Evolutionary conservation across 2,797 vertebrate species (phyloP).

Genomic region (Emys orbicularis): DNA sequence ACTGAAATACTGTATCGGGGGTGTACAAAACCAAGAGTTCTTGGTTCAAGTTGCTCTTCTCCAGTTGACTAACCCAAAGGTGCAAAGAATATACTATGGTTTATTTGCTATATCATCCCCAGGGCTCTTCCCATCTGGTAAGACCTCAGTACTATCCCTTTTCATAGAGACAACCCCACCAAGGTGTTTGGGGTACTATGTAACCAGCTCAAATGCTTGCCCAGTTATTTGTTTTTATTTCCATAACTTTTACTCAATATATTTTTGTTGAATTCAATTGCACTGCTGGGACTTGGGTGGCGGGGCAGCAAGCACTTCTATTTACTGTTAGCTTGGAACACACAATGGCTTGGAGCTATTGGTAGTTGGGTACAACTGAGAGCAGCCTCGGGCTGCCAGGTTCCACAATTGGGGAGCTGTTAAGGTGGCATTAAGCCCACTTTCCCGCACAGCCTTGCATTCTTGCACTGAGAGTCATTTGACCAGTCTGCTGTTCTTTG

Average conservation of each 20-base stretch:
- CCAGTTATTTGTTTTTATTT: not conserved
- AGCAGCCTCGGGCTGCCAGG: conserved; percentile 4
- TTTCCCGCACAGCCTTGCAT: not conserved
- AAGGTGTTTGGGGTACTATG: not conserved
- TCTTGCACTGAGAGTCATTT: not conserved
- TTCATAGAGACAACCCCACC: accelerated
- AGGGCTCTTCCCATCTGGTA: not conserved
- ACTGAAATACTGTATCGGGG: accelerated
- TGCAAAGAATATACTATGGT: not conserved
- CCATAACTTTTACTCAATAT: not conserved
- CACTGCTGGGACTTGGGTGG: not conserved
- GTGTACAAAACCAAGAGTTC: not conserved
- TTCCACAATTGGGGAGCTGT: not conserved
- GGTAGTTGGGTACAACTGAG: not conserved
- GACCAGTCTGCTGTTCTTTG: not conserved
- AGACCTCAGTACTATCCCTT: not conserved
- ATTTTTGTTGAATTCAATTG: not conserved
- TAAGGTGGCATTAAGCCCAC: not conserved
- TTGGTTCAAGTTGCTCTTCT: not conserved
- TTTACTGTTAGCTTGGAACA: not conserved
- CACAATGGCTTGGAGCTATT: not conserved
- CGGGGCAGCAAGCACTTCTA: not conserved
- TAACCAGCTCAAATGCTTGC: not conserved
- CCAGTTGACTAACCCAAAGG: not conserved
- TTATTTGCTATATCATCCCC: not conserved